Base-by-base conservation (phyloP, 2,888 invertebrate genomes). In the Molanna angustata region DNA sequence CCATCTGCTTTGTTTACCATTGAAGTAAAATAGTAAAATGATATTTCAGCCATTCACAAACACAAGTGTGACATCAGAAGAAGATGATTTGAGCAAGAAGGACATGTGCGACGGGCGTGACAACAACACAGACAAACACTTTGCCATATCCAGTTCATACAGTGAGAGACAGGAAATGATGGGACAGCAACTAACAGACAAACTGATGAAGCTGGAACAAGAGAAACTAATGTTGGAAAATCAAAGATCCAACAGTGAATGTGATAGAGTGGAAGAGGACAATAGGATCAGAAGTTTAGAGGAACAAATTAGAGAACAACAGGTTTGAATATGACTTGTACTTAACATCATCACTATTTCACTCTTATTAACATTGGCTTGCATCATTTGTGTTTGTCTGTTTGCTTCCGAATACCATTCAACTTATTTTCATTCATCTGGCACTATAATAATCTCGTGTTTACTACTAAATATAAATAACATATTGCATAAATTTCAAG, bases 41-140 rank as follows among this genome's bases (percentile, higher is more conserved):
- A 32, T 17, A 18, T 7, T 49, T 21, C 70, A 80, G 78, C 85
- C 85, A 3, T 86, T 85, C 69, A 86, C 86, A 6, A 83, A 84
- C 64, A 79, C 80, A 43, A 86, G 85, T 56, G 78, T 84, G 43
- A 85, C 85, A 32, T 88, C 88, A 4, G 90, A 90, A 65, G 90
- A 91, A 67, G 90, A 88, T 64, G 88, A 89, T 62, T 80, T 84
- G 61, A 74, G 74, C 31, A 80, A 82, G 64, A 83, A 81, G 60
- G 84, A 84, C 63, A 70, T 80, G 37, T 84, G 84, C 66, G 83
- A 82, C 66, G 74, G 79, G 56, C 71, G 83, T 18, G 83, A 84
- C 64, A 83, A 84, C 64, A 72, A 80, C 71, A 73, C 86, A 70
- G 74, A 84, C 69, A 82, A 57, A 59, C 64, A 35, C 62, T 66